Percentiles rank a stretch among this genome's conserved stretches.
phyloP scores from a whole-genome alignment of 2,797 vertebrate species.

The Gallinago solitaria region DNA sequence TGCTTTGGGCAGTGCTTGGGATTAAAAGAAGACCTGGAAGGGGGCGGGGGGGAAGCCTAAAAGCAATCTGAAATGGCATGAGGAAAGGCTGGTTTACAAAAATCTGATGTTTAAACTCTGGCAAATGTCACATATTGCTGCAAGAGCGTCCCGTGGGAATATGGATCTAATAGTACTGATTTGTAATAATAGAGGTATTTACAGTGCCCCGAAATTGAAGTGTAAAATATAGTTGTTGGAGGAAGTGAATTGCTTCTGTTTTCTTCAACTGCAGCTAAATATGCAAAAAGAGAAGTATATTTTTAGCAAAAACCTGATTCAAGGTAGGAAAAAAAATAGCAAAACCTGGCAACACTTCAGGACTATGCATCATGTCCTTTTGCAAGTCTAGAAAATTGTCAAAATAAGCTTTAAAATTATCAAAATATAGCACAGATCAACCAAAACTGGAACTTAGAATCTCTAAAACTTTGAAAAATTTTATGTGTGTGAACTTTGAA shows the following conservation, averaged over 20 bases:
- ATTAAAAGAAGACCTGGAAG: neutral
- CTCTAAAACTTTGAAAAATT: neutral
- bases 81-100: constrained; percentile 27
- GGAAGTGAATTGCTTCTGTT: neutral
- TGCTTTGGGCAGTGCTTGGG: neutral
- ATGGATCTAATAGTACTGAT: neutral
- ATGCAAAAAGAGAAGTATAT: neutral
- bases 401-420: neutral
- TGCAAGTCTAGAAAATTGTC: neutral
- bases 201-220: neutral
- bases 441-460: neutral
- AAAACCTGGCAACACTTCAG: neutral
- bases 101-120: constrained; percentile 14
- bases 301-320: constrained; percentile 11
- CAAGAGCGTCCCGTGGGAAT: neutral
- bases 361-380: neutral
- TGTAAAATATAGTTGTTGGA: neutral
- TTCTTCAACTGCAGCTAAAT: neutral
- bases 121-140: neutral
- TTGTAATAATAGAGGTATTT: neutral
- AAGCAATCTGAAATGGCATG: neutral
- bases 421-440: neutral
- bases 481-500: neutral
- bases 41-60: neutral
- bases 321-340: neutral